These are phyloP conservation scores for Cydia splendana DNA, from an alignment of 1,140 invertebrate species.

Conservation along the genomic window DNA sequence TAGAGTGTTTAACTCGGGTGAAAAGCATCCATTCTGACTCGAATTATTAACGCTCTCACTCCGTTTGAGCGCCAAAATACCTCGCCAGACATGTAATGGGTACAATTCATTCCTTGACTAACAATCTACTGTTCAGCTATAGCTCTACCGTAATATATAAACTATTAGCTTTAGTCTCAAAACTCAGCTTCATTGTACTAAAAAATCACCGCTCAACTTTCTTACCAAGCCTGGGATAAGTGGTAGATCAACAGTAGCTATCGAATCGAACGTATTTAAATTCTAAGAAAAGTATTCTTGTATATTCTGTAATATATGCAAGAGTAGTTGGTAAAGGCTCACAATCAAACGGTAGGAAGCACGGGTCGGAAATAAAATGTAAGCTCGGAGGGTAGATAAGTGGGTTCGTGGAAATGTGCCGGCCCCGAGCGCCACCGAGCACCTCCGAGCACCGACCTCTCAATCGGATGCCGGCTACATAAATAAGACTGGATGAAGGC, in stretches of 20 bases:
- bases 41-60: too few relatives aligned
- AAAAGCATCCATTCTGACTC: too few relatives aligned
- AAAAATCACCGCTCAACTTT: too few relatives aligned
- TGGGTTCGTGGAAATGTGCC: conserved; percentile 59
- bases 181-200: too few relatives aligned
- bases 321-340: conserved; percentile 41
- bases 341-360: conserved; percentile 63
- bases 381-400: conserved; percentile 73
- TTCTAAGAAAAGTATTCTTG: conserved; percentile 44
- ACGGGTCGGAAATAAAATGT: conserved; percentile 71
- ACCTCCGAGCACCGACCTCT: conserved; percentile 49
- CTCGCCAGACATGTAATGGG: too few relatives aligned
- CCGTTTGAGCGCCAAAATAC: too few relatives aligned
- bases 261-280: neutral
- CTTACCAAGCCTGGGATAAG: too few relatives aligned
- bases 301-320: conserved; percentile 20
- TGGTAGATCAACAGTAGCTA: neutral
- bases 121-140: too few relatives aligned
- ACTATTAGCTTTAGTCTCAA: too few relatives aligned
- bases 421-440: conserved; percentile 43
- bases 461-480: conserved; percentile 75
- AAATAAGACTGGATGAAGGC: conserved; percentile 74
- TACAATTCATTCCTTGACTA: too few relatives aligned
- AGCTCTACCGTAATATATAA: too few relatives aligned
- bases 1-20: too few relatives aligned